Conservation (phyloP, 1,140 invertebrate genomes). For the Andricus grossulariae region DNA sequence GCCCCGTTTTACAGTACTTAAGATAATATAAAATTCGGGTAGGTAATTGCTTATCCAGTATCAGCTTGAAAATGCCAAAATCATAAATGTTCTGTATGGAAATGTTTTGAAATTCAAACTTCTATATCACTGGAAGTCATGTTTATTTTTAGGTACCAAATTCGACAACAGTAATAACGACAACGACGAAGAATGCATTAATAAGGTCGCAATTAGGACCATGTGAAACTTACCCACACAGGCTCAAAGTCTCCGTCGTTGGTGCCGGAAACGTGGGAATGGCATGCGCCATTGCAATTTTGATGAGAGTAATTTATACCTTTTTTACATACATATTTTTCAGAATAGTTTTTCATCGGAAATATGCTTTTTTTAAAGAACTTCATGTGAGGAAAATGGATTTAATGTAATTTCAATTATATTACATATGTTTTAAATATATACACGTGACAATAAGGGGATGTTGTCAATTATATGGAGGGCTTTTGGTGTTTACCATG, state of each 20-base stretch:
- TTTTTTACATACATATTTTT: background rate
- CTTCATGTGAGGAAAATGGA: slow-evolving; percentile 32
- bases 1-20: no score
- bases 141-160: background rate
- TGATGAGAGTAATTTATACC: slow-evolving; percentile 60
- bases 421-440: no score
- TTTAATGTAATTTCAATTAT: slow-evolving; percentile 23
- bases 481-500: no score
- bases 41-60: no score
- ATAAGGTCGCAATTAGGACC: slow-evolving; percentile 61
- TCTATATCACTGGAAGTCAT: no score
- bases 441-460: slow-evolving; percentile 17
- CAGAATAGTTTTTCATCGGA: slow-evolving; percentile 38
- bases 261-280: slow-evolving; percentile 65
- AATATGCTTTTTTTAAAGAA: slow-evolving; percentile 6
- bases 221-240: slow-evolving; percentile 60
- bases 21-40: no score
- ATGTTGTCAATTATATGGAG: slow-evolving; percentile 40
- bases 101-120: no score
- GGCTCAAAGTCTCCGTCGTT: slow-evolving; percentile 65
- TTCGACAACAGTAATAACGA: slow-evolving; percentile 38
- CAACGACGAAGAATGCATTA: slow-evolving; percentile 67
- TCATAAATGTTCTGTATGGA: no score
- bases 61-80: no score
- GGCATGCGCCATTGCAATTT: slow-evolving; percentile 64